Conservation (phyloP, 2,113 vertebrate genomes). For the Pseudorhombus dupliciocellatus region DNA sequence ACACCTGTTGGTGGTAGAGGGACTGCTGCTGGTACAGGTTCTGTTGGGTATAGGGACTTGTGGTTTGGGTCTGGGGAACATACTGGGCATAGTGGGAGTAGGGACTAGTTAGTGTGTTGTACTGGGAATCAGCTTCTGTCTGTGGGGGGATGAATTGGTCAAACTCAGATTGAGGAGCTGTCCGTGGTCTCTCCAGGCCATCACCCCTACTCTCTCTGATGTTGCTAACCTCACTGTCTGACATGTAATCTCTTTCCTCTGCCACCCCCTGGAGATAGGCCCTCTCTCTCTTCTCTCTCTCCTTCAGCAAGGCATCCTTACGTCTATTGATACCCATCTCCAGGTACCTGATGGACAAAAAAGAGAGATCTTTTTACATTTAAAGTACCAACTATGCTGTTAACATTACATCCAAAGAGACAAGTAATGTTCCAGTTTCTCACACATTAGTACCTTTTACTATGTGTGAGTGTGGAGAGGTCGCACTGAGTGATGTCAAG, state of each 20-base stretch:
- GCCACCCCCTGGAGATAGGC: slow-evolving; percentile 98
- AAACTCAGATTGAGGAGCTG: slow-evolving; percentile 95
- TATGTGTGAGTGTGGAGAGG: slow-evolving; percentile 72
- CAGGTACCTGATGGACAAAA: slow-evolving; percentile 81
- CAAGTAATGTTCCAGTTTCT: slow-evolving; percentile 48
- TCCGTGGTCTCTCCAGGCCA: slow-evolving; percentile 91
- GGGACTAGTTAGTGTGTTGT: slow-evolving; percentile 90
- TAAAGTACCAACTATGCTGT: slow-evolving; percentile 1
- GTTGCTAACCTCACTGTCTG: slow-evolving; percentile 97
- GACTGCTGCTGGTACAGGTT: slow-evolving; percentile 91
- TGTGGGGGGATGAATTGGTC: slow-evolving; percentile 94
- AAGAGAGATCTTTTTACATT: slow-evolving; percentile 1
- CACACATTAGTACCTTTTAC: slow-evolving; percentile 79
- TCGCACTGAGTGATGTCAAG: slow-evolving; percentile 76
- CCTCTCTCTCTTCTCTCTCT: slow-evolving; percentile 96
- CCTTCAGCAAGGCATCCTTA: slow-evolving; percentile 96
- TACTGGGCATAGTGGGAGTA: slow-evolving; percentile 93
- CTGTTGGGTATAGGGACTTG: slow-evolving; percentile 92
- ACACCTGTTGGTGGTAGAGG: slow-evolving; percentile 92
- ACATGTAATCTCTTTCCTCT: slow-evolving; percentile 99
- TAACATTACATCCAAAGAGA: slow-evolving; percentile 21
- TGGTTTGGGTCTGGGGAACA: slow-evolving; percentile 91
- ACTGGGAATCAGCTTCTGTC: slow-evolving; percentile 92
- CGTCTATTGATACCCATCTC: slow-evolving; percentile 99
- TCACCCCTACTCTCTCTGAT: slow-evolving; percentile 88